These are phyloP conservation scores for Proctacanthus coquilletti DNA, from an alignment of 1,140 invertebrate genomes.

Conservation along the genomic window DNA sequence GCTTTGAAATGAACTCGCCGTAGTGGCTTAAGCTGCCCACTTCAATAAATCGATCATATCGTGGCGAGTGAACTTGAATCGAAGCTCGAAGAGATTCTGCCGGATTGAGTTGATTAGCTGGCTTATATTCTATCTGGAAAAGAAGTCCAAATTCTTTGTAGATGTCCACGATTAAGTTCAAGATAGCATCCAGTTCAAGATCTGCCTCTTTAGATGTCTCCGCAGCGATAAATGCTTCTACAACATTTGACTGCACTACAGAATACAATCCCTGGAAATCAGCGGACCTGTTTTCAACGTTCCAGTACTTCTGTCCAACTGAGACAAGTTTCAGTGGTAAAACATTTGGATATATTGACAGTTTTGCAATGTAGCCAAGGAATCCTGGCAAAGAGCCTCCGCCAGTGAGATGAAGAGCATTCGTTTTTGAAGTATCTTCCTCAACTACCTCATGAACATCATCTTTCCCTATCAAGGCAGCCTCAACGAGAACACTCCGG, in stretches of 20 bases:
- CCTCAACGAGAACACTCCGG: conserved; percentile 45
- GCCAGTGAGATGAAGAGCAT: conserved; percentile 41
- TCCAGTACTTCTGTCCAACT: conserved; percentile 40
- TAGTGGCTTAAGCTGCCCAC: conserved; percentile 42
- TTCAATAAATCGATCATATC: conserved; percentile 36
- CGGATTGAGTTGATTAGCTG: conserved; percentile 32
- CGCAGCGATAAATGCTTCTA: conserved; percentile 35
- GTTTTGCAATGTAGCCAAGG: conserved; percentile 39
- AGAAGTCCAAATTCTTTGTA: conserved; percentile 39
- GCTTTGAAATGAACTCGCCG: conserved; percentile 44
- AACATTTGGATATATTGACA: conserved; percentile 32
- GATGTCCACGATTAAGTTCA: conserved; percentile 31
- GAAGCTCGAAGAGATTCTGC: conserved; percentile 39
- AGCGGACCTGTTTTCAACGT: conserved; percentile 13
- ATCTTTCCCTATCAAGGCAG: conserved; percentile 33
- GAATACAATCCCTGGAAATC: conserved; percentile 34
- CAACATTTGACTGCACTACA: conserved; percentile 37
- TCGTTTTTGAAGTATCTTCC: conserved; percentile 22
- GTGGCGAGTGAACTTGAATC: conserved; percentile 44
- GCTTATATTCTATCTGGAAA: conserved; percentile 36
- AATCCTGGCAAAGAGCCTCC: conserved; percentile 39
- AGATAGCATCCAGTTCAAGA: conserved; percentile 30
- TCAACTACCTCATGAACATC: conserved; percentile 35
- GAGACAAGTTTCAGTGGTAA: conserved; percentile 41
- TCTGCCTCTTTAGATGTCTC: conserved; percentile 25